phyloP scores from a whole-genome alignment of 2,113 vertebrate species.

The Apus apus region DNA sequence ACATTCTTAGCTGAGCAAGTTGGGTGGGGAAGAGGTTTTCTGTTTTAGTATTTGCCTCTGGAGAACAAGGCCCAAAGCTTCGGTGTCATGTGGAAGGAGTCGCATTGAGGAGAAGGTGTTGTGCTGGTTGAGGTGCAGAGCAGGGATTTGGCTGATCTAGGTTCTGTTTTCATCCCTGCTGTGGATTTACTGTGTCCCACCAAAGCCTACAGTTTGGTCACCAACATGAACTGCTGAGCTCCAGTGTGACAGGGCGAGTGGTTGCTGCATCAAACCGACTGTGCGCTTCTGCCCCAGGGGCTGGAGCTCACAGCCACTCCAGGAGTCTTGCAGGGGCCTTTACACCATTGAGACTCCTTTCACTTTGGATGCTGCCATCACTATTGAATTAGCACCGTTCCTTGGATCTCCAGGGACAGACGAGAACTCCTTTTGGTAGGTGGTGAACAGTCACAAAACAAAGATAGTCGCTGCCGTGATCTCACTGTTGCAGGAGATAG shows the following conservation, averaged over 20 bases:
- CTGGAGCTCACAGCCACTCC: rapidly evolving
- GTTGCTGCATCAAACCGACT: rapidly evolving
- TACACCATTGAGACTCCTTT: background rate
- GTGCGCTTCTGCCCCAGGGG: background rate
- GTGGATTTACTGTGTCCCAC: background rate
- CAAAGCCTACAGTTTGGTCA: background rate
- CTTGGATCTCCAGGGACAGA: background rate
- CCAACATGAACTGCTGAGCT: rapidly evolving
- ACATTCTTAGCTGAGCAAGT: background rate
- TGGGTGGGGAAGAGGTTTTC: background rate
- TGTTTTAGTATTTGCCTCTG: background rate
- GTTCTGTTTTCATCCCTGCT: background rate
- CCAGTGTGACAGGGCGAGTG: rapidly evolving
- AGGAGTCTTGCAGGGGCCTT: background rate
- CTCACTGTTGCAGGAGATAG: background rate
- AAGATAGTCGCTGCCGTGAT: background rate
- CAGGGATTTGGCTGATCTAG: background rate
- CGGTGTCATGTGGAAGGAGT: background rate
- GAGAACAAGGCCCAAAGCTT: background rate
- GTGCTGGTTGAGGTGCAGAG: background rate
- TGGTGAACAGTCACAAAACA: background rate
- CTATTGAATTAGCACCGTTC: rapidly evolving
- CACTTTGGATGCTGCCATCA: background rate
- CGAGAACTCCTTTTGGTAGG: background rate
- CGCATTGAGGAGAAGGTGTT: background rate